Evolutionary conservation across 1,140 invertebrate species (phyloP), one percentile per base, ranked within the genome.

Genomic region (Metaphire vulgaris): DNA sequence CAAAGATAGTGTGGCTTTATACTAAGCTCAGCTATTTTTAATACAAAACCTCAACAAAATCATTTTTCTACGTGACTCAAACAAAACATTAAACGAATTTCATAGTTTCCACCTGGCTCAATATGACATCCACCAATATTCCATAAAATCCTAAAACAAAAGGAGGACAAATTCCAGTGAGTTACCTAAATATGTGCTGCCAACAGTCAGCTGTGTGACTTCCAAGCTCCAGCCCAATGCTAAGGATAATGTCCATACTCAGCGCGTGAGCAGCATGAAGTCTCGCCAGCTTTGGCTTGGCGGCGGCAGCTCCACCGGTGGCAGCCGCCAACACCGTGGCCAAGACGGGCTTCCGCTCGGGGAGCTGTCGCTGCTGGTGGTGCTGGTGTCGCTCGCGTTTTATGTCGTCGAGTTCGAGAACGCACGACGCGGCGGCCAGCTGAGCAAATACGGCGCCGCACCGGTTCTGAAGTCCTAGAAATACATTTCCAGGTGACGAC

Each of bases 191-290:
- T 75, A 97, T 92, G 84, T 96, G 93, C 41, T 91, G 91, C 95
- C 95, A 97, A 82, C 94, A 96, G 77, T 95, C 92, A 64, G 92
- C 89, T 32, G 93, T 92, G 82, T 96, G 94, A 77, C 93, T 94
- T 1, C 93, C 94, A 33, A 97, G 88, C 83, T 96, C 94, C 33
- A 97, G 86, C 31, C 94, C 94, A 80, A 90, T 90, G 81, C 88
- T 91, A 80, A 89, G 88, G 67, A 96, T 89, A 29, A 96, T 92
- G 85, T 97, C 93, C 87, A 97, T 90, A 76, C 93, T 96, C 65
- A 96, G 86, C 0, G 93, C 92, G 83, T 97, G 94, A 0, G 93
- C 92, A 1, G 93, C 91, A 81, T 89, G 88, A 0, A 89, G 82
- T 2, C 83, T 83, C 6, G 82, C 81, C 21, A 82, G 80, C 64